A percentile compares a stretch with the other conserved stretches of the same genome.
These are phyloP conservation scores for Callorhinus ursinus DNA, from an alignment of 2,113 vertebrate species.

Conservation along the genomic window DNA sequence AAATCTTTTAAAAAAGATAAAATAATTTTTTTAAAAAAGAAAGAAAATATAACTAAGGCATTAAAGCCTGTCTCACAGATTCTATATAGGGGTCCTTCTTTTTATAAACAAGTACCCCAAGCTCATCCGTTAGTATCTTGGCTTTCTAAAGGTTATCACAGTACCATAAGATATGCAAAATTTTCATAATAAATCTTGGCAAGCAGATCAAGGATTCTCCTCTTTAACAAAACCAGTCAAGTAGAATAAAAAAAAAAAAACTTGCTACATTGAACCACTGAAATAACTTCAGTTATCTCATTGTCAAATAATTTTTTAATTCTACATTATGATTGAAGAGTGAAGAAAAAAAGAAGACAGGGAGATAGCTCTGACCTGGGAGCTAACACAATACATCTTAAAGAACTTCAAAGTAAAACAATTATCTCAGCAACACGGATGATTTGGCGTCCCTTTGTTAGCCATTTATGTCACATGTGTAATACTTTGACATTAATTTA, in stretches of 20 bases:
- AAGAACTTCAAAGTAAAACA: slow-evolving; percentile 73
- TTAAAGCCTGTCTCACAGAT: not conserved
- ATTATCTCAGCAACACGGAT: slow-evolving; percentile 73
- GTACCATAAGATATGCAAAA: not conserved
- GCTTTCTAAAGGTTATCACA: not conserved
- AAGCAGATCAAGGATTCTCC: not conserved
- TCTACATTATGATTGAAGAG: slow-evolving; percentile 61
- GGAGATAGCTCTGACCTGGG: slow-evolving; percentile 51
- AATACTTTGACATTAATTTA: slow-evolving; percentile 74
- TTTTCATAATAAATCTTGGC: slow-evolving; percentile 17
- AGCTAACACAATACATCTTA: slow-evolving; percentile 65
- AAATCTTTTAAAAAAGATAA: not conserved
- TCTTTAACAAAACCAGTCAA: slow-evolving; percentile 18
- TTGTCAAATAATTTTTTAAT: slow-evolving; percentile 51
- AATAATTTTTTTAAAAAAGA: not conserved
- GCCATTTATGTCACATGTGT: slow-evolving; percentile 69
- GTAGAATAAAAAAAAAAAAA: not conserved
- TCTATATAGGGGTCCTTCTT: not conserved
- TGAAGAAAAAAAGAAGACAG: not conserved
- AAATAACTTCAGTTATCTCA: slow-evolving; percentile 52
- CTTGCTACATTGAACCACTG: not conserved
- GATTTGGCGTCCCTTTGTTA: slow-evolving; percentile 70
- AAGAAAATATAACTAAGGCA: not conserved
- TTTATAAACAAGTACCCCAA: not conserved
- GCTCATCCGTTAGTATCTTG: not conserved